Base-by-base conservation (phyloP, 1,140 invertebrate genomes). In the Ptiloglossa arizonensis region DNA sequence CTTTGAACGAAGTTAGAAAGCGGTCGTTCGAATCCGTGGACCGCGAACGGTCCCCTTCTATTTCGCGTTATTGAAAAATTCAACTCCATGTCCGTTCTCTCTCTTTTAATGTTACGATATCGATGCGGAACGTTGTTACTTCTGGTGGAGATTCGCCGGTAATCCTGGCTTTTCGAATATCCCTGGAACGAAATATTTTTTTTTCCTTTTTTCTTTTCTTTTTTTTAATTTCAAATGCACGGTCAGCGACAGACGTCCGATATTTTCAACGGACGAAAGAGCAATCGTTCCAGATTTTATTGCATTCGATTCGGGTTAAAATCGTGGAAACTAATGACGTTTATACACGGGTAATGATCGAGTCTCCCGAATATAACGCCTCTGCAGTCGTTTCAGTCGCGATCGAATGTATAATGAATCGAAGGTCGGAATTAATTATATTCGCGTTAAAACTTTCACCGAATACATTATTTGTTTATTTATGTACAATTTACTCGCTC, bases 51-150 rank as follows among this genome's bases (percentile, higher is more conserved):
- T 41, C 38, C n/a, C 19, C 24, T 27, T 22, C 11, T 5, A 17
- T 24, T 24, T 2, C 50, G 2, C 52, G 6, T 50, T 72, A 72
- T 72, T 72, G 57, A 72, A 72, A 72, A 63, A 72, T 63, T 50
- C 57, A 11, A 24, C n/a, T 4, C 0, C n/a, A 15, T n/a, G 11
- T 11, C 5, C 19, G 29, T 9, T 1, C 4, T 8, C 8, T 27
- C 5, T 13, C 5, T 38, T 63, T 50, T 50, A 72, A 63, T 63
- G 44, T 35, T 35, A 63, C 44, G 15, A 24, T 64, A 73, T 54
- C 70, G 46, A 29, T 22, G 13, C 2, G 32, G 32, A 41, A 41
- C 46, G 41, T 64, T 64, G 59, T 73, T 64, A 59, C 35, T 64
- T 32, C 29, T 44, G 38, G n/a, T 0, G 17, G 46, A 22, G 70